Base-by-base conservation (phyloP, 2,113 vertebrate species). In the Barnardius zonarius region DNA sequence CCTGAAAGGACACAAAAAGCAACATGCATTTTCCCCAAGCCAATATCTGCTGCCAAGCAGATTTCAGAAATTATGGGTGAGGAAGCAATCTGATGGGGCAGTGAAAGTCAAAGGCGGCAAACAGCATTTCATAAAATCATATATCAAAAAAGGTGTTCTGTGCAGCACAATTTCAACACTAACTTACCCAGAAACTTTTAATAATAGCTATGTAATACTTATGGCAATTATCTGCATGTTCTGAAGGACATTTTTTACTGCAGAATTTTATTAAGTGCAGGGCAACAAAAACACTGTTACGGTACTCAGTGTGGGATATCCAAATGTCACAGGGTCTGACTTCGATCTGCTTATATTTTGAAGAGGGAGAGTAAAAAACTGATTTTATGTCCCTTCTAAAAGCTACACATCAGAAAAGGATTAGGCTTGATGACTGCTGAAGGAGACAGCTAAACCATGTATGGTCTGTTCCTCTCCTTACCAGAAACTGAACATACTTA, bases 1-100 rank as follows among this genome's bases (percentile, higher is more conserved):
- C 49, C 72, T 89, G 73, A 90, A 95, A 93, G 83, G 87, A 90
- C 43, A 72, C 41, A 90, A 89, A 96, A 90, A 93, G 41, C 51
- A 90, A 86, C n/a, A 74, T 25, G n/a, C 43, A 78, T 95, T 96
- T 96, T 83, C 66, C 64, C 43, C 24, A 52, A 80, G 51, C 54
- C 68, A 83, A 88, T 93, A 51, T 51, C 73, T 59, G 15, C 70
- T 82, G n/a, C 39, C 72, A 92, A 91, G 83, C 6, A 57, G 43
- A 83, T 94, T 90, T 92, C 67, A 91, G 88, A 93, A 96, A 91
- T 54, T 79, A 69, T 25, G 63, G 12, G 43, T 44, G 54, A 89
- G 72, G 39, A 88, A 57, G 35, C 69, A 88, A 93, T 68, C 66
- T 70, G 55, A 59, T 49, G 70, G 72, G n/a, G 54, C 37, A 74